These are phyloP conservation scores for Linyphia triangularis DNA, from an alignment of 2,888 invertebrate species.

Conservation along the genomic window DNA sequence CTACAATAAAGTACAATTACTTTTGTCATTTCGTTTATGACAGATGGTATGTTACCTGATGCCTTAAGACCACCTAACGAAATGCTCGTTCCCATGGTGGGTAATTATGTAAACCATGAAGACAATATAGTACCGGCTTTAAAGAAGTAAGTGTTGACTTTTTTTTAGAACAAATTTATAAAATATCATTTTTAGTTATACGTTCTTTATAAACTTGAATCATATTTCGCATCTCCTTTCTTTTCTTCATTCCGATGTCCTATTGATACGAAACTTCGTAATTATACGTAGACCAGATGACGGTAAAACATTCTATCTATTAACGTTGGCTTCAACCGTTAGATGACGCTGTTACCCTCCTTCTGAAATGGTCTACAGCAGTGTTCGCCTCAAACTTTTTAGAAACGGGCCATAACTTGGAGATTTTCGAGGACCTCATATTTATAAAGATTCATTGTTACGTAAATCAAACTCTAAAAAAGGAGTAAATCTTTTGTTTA, in stretches of 20 bases:
- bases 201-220: neutral
- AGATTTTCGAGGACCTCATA: too few relatives aligned
- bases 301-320: too few relatives aligned
- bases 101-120: constrained; percentile 81
- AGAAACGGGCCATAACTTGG: too few relatives aligned
- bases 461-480: too few relatives aligned
- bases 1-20: too few relatives aligned
- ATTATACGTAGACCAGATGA: too few relatives aligned
- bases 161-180: neutral
- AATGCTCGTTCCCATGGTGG: constrained; percentile 62
- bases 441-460: too few relatives aligned
- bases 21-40: neutral
- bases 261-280: neutral
- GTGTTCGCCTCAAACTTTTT: too few relatives aligned
- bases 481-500: too few relatives aligned
- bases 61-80: constrained; percentile 53
- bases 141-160: constrained; percentile 85
- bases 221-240: neutral
- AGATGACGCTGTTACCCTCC: too few relatives aligned
- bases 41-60: neutral
- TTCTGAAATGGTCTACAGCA: too few relatives aligned
- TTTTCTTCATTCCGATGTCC: neutral
- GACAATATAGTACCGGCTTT: constrained; percentile 90
- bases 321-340: too few relatives aligned
- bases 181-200: neutral